Conservation (phyloP, 2,797 vertebrate genomes). For the Halcyon leucocephala region DNA sequence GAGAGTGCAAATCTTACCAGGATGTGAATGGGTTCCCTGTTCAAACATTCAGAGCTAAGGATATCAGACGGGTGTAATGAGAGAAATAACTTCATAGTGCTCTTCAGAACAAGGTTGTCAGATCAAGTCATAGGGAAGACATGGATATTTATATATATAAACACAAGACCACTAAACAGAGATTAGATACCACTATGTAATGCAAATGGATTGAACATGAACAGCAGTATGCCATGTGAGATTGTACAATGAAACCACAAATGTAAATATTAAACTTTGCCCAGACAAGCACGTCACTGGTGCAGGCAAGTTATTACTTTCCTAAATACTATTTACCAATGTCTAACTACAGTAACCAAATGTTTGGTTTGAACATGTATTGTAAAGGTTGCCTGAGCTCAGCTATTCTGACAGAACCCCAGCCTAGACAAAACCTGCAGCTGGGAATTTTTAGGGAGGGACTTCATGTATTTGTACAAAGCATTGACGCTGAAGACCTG, state of each 20-base stretch:
- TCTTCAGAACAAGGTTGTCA: neutral
- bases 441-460: neutral
- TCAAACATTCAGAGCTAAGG: neutral
- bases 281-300: conserved; percentile 12
- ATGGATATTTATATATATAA: neutral
- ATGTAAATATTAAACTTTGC: conserved; percentile 53
- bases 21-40: neutral
- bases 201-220: neutral
- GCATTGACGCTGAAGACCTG: neutral
- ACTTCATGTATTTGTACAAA: neutral
- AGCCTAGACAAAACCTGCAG: neutral
- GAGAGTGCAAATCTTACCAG: neutral
- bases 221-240: neutral
- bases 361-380: conserved; percentile 44
- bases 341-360: conserved; percentile 49
- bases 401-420: conserved; percentile 31
- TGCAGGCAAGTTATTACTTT: conserved; percentile 46
- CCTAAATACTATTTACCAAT: conserved; percentile 21
- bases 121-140: neutral
- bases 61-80: neutral
- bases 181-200: neutral
- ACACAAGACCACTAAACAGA: neutral
- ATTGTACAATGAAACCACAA: conserved; percentile 33
- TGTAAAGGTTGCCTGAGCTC: conserved; percentile 43
- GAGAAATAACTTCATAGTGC: neutral